A percentile compares a stretch with the other conserved stretches of the same genome.
These are phyloP conservation scores for Melanerpes aurifrons DNA, from an alignment of 2,113 vertebrate species.

Conservation along the genomic window DNA sequence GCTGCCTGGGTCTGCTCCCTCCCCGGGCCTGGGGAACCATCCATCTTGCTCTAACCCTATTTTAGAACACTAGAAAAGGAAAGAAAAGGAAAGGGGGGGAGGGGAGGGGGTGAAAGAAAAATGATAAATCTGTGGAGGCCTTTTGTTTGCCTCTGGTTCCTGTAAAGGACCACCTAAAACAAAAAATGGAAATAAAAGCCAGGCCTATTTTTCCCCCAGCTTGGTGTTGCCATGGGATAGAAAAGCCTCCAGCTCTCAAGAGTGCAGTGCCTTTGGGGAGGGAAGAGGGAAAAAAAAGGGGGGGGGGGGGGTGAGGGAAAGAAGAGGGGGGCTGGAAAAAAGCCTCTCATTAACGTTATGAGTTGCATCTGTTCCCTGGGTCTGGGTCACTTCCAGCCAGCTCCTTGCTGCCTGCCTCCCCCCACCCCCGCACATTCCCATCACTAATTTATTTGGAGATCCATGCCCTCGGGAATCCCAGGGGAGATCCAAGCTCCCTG, in stretches of 20 bases:
- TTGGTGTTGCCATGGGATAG: constrained; percentile 72
- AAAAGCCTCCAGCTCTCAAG: constrained; percentile 34
- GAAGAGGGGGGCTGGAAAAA: background rate
- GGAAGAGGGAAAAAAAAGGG: background rate
- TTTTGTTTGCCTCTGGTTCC: constrained; percentile 61
- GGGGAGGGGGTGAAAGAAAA: constrained; percentile 62
- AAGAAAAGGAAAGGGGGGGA: constrained; percentile 65
- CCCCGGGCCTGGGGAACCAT: constrained; percentile 43
- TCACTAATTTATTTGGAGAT: constrained; percentile 32
- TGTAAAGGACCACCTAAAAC: constrained; percentile 37
- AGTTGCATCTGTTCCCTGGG: constrained; percentile 60
- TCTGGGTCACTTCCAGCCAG: constrained; percentile 28
- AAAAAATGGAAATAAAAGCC: constrained; percentile 48
- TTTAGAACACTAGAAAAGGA: constrained; percentile 69
- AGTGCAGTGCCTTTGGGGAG: constrained; percentile 33
- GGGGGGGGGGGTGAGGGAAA: background rate
- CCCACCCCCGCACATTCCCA: background rate
- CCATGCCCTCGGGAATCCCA: background rate
- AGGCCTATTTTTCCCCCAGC: constrained; percentile 42
- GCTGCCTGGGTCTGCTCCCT: constrained; percentile 39
- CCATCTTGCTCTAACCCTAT: constrained; percentile 70
- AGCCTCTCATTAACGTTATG: background rate
- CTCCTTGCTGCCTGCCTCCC: background rate
- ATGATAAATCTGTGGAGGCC: constrained; percentile 49
- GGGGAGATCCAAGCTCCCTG: background rate